phyloP scores from a whole-genome alignment of 2,888 invertebrate species.

The Vanessa cardui region DNA sequence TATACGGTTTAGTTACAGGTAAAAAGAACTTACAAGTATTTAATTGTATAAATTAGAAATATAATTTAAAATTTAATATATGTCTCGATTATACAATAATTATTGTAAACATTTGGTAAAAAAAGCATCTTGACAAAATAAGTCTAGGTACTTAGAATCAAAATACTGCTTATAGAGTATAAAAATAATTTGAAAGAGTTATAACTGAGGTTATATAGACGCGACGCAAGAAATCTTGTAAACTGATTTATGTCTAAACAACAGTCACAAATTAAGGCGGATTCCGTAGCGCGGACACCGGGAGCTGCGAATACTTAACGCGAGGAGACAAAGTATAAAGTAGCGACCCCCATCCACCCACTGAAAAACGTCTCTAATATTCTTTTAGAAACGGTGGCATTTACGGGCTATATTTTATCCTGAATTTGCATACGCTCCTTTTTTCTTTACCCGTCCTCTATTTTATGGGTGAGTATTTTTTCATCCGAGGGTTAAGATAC shows the following conservation, averaged over 20 bases:
- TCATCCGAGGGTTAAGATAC: conserved; percentile 82
- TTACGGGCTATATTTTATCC: conserved; percentile 85
- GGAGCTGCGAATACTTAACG: conserved; percentile 77
- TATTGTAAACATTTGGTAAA: no score
- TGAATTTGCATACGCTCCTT: conserved; percentile 84
- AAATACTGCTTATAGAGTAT: conserved; percentile 15
- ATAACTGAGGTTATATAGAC: neutral
- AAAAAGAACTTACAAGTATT: no score
- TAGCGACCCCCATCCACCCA: conserved; percentile 77
- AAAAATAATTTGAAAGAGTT: conserved; percentile 4
- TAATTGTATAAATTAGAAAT: no score
- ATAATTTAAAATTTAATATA: no score
- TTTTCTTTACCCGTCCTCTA: conserved; percentile 82
- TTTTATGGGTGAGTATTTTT: conserved; percentile 83
- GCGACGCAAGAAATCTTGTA: conserved; percentile 43
- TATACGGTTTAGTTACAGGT: no score
- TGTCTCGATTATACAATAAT: no score
- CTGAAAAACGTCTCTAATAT: conserved; percentile 84
- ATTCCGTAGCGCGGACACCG: conserved; percentile 72
- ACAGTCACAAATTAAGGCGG: conserved; percentile 79
- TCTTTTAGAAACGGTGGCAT: conserved; percentile 85
- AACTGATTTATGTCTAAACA: conserved; percentile 76
- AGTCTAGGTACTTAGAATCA: no score
- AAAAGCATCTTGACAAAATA: no score
- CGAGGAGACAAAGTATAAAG: conserved; percentile 82